phyloP scores from a whole-genome alignment of 1,140 invertebrate genomes.

The Panagrolaimus sp. region DNA sequence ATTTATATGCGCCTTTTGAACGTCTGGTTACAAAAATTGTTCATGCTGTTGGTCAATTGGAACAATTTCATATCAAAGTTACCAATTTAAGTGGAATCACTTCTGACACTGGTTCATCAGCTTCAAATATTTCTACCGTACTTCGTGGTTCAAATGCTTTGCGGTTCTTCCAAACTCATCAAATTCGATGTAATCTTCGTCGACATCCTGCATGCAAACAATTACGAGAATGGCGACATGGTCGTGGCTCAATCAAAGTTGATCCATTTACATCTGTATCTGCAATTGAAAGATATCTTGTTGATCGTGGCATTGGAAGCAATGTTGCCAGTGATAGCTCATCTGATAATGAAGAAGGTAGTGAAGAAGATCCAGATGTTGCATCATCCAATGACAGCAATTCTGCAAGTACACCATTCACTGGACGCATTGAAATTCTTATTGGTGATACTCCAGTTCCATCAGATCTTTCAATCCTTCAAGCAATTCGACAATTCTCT shows the following conservation, averaged over 20 bases:
- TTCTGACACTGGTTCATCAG: conserved; percentile 22
- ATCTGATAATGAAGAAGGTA: conserved; percentile 54
- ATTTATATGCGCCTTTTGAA: conserved; percentile 66
- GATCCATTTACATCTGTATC: conserved; percentile 94
- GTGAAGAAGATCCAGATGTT: conserved; percentile 61
- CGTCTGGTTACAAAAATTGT: conserved; percentile 83
- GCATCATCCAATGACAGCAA: conserved; percentile 13
- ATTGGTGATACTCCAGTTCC: conserved; percentile 88
- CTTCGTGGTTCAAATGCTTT: conserved; percentile 78
- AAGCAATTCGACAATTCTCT: conserved; percentile 85
- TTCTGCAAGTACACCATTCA: conserved; percentile 24
- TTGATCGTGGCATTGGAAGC: conserved; percentile 45
- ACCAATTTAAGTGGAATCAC: conserved; percentile 60
- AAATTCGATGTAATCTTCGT: conserved; percentile 91
- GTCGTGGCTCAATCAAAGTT: conserved; percentile 70
- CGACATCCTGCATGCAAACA: conserved; percentile 87
- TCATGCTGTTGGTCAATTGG: conserved; percentile 89
- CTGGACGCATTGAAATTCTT: conserved; percentile 77
- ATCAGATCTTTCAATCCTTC: conserved; percentile 85
- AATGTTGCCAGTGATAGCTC: conserved; percentile 41
- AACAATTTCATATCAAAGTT: conserved; percentile 96
- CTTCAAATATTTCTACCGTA: conserved; percentile 61
- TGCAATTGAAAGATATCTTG: conserved; percentile 72
- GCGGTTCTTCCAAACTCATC: conserved; percentile 97
- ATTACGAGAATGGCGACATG: conserved; percentile 93